Base-by-base conservation (phyloP, 2,888 invertebrate species). In the Tipula unca region DNA sequence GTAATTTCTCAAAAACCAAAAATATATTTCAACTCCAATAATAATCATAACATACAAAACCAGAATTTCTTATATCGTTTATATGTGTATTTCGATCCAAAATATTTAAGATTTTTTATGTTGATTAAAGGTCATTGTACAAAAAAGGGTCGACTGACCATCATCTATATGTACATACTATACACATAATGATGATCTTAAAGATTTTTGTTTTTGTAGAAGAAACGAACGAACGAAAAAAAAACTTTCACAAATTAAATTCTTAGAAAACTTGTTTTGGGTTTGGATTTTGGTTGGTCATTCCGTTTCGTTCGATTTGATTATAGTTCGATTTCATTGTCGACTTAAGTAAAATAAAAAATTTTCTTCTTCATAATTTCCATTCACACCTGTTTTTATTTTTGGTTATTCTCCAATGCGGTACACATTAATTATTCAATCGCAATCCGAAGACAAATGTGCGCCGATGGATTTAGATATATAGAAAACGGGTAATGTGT, bases 351-450 rank as follows among this genome's bases (percentile, higher is more conserved):
- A 5, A 39, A 39, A 39, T 10, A 48, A 13, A 69, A 69, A 20
- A 25, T 69, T 69, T 20, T 69, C 69, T 69, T 48, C 17, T 17
- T 48, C 48, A n/a, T 25, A 69, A 25, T 69, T 69, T 25, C 13
- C 69, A 69, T 69, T 69, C 69, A 25, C 69, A 69, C 69, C 69
- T 69, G 69, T 69, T 69, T 69, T n/a, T n/a, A n/a, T n/a, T n/a
- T 17, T 48, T 25, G 13, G 25, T 54, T 8, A 25, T 25, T 25
- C 25, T 69, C 25, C 6, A 54, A 8, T 39, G 13, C 2, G 10
- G 5, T n/a, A 1, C 6, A 39, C 10, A 39, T 39, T 39, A 2
- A 39, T 5, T 39, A 39, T 39, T 36, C 39, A 39, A 39, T 39
- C 6, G 39, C 39, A 10, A 39, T 39, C 6, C 13, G 2, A 5